Conservation (phyloP, 2,113 vertebrate species). For the Dipodomys stephensi region DNA sequence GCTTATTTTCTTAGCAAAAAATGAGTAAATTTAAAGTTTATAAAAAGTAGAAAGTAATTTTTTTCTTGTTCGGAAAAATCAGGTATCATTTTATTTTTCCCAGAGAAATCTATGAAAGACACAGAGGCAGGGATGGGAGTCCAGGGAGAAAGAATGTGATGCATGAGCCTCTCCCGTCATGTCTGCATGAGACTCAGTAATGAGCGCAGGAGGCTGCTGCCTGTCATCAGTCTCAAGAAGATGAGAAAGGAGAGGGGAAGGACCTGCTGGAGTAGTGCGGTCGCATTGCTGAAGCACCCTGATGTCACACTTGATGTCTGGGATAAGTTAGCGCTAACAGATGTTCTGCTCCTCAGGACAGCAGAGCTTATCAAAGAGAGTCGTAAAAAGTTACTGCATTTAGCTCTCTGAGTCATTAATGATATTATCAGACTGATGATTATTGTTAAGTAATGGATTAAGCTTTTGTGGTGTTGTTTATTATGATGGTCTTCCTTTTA, state of each 20-base stretch:
- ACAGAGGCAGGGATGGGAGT: neutral
- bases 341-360: neutral
- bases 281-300: neutral
- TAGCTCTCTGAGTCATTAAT: neutral
- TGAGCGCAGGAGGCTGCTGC: neutral
- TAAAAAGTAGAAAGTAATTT: constrained; percentile 21
- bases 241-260: neutral
- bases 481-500: neutral
- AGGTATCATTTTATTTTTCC: neutral
- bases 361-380: neutral
- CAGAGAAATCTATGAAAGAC: neutral
- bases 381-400: neutral
- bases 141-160: neutral
- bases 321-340: neutral
- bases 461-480: neutral
- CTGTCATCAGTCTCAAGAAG: neutral
- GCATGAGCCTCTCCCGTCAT: neutral
- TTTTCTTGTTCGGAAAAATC: neutral
- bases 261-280: neutral
- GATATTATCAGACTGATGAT: neutral
- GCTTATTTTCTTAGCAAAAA: constrained; percentile 11
- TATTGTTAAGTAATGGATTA: neutral
- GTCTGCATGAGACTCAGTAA: neutral
- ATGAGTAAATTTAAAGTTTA: constrained; percentile 32
- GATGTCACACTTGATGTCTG: neutral